Evolutionary conservation across 2,797 vertebrate genomes (phyloP).

Genomic region (Paratrypauchen microcephalus): DNA sequence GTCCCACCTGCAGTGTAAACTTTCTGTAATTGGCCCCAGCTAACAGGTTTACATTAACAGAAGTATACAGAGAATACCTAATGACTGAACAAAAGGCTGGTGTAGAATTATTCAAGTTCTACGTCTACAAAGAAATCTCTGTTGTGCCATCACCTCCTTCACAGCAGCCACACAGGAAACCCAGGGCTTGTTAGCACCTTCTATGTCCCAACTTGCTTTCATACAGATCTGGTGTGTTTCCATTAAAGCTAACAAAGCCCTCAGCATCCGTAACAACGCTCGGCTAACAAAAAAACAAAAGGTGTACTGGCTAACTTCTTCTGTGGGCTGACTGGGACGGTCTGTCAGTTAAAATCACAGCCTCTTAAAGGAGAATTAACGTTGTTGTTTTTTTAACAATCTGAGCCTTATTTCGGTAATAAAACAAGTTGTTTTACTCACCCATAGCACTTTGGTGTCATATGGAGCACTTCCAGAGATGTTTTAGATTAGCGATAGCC

Average conservation of each 20-base stretch:
- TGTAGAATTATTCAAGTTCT: not conserved
- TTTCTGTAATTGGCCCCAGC: not conserved
- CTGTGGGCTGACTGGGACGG: not conserved
- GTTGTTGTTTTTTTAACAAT: too few relatives aligned
- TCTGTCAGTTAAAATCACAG: not conserved
- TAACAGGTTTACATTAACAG: not conserved
- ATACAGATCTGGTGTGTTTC: constrained; percentile 11
- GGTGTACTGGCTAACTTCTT: not conserved
- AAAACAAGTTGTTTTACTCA: too few relatives aligned
- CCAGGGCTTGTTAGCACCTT: not conserved
- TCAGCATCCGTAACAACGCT: not conserved
- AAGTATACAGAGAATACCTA: not conserved
- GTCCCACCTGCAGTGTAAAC: too few relatives aligned
- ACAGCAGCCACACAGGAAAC: constrained; percentile 1
- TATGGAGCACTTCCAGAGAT: too few relatives aligned
- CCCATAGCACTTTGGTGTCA: too few relatives aligned
- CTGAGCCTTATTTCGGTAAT: too few relatives aligned
- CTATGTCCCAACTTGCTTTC: not conserved
- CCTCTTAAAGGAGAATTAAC: too few relatives aligned
- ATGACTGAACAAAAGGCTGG: not conserved
- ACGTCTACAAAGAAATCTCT: not conserved
- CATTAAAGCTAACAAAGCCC: constrained; percentile 13
- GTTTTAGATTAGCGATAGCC: too few relatives aligned
- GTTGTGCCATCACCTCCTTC: too few relatives aligned
- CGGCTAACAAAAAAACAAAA: constrained; percentile 20